phyloP scores from a whole-genome alignment of 2,113 vertebrate genomes.

The Hassar affinis region DNA sequence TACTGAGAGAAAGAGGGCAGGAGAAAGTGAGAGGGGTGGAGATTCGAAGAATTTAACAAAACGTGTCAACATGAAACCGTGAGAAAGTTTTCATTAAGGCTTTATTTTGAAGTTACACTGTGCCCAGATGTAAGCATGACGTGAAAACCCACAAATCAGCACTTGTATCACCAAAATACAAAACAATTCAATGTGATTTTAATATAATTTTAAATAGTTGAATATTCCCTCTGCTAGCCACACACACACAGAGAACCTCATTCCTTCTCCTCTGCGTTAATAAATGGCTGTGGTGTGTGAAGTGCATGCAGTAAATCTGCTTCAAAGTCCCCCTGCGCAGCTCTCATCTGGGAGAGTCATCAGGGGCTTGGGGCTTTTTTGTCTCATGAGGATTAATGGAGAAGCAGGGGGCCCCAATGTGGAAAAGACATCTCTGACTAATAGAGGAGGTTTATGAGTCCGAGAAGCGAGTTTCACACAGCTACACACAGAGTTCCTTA shows the following conservation, averaged over 20 bases:
- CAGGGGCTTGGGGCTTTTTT: slow-evolving; percentile 21
- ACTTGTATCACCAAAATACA: background rate
- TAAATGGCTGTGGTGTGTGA: slow-evolving; percentile 32
- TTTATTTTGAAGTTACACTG: background rate
- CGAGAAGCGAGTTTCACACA: slow-evolving; percentile 10
- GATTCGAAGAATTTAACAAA: background rate
- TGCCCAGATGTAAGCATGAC: no score
- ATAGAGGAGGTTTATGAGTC: slow-evolving; percentile 25
- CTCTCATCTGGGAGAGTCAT: slow-evolving; percentile 50
- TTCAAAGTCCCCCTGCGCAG: slow-evolving; percentile 33
- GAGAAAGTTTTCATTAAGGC: background rate
- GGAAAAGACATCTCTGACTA: slow-evolving; percentile 44
- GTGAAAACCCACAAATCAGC: background rate
- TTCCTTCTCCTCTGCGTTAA: slow-evolving; percentile 17
- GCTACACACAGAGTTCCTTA: background rate
- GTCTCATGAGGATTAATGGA: slow-evolving; percentile 37
- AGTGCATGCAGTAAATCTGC: slow-evolving; percentile 15
- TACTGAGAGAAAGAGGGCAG: slow-evolving; percentile 64
- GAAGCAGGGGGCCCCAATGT: slow-evolving; percentile 36
- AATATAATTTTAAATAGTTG: background rate
- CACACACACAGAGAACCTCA: background rate
- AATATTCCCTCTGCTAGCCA: background rate
- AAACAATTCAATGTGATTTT: background rate
- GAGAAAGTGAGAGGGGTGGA: background rate
- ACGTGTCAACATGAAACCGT: background rate